Evolutionary conservation across 2,113 vertebrate species (phyloP).

Genomic region (Catharus fuscescens): DNA sequence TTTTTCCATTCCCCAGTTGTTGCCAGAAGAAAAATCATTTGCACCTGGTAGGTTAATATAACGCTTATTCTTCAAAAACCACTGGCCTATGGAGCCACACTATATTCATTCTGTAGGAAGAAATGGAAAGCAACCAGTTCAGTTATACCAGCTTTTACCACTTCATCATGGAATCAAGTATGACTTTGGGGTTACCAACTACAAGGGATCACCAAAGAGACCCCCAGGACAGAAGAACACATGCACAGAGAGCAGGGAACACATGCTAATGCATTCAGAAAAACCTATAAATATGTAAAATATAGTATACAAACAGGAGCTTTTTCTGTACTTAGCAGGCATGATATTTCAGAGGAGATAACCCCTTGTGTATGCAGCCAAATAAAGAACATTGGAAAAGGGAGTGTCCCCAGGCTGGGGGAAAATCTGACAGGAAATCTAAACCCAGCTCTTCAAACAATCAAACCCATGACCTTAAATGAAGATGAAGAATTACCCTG

Average conservation of each 20-base stretch:
- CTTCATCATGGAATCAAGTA: neutral
- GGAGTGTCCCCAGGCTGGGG: neutral
- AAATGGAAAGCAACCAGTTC: neutral
- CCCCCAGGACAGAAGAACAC: neutral
- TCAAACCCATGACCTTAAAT: neutral
- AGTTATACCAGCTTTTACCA: neutral
- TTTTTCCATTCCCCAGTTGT: neutral
- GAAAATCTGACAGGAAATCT: neutral
- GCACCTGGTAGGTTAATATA: neutral
- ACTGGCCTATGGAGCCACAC: too few relatives aligned
- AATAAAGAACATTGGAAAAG: neutral
- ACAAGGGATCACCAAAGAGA: neutral
- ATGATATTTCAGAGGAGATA: neutral
- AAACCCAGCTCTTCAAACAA: neutral
- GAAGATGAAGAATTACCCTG: neutral
- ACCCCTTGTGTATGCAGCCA: neutral
- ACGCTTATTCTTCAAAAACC: neutral
- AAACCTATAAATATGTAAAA: neutral
- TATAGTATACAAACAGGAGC: neutral
- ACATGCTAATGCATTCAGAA: rapidly evolving
- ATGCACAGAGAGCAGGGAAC: neutral
- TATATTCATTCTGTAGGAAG: neutral
- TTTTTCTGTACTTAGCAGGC: neutral
- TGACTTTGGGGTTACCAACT: neutral
- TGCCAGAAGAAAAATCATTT: neutral